These are phyloP conservation scores for Heptranchias perlo DNA, from an alignment of 2,113 vertebrate genomes.

Conservation along the genomic window DNA sequence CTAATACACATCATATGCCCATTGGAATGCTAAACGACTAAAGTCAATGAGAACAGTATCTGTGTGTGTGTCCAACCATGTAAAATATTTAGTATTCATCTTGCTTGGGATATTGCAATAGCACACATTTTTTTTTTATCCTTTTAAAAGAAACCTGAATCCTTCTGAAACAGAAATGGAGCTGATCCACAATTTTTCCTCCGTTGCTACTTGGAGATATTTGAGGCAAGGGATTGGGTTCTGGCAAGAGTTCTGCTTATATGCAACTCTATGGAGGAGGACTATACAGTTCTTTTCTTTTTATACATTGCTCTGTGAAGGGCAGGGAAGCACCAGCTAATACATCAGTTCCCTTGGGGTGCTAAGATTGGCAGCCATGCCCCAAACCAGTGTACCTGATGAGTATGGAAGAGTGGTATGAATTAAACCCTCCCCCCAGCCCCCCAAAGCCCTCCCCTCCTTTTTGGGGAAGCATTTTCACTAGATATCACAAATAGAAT, in stretches of 20 bases:
- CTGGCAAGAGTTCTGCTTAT: background rate
- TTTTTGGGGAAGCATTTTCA: background rate
- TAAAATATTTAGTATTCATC: background rate
- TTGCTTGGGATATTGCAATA: background rate
- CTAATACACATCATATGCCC: background rate
- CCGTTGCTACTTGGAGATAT: background rate
- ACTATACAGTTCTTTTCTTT: background rate
- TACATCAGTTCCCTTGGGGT: background rate
- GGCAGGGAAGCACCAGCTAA: background rate
- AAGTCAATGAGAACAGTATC: background rate
- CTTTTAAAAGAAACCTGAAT: background rate
- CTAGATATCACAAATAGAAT: background rate
- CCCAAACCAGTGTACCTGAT: background rate
- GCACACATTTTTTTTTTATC: too few species aligned
- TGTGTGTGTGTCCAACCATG: background rate
- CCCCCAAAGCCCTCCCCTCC: too few species aligned
- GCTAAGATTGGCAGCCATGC: background rate
- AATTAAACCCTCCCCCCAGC: background rate
- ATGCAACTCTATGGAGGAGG: background rate
- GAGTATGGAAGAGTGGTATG: background rate
- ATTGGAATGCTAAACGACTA: background rate
- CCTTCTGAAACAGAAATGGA: too few species aligned
- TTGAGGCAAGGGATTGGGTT: too few species aligned
- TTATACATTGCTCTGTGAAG: background rate
- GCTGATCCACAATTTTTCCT: background rate